Percentiles rank a stretch among this genome's conserved stretches.
phyloP scores from a whole-genome alignment of 2,113 vertebrate species.

The Labeo rohita region DNA sequence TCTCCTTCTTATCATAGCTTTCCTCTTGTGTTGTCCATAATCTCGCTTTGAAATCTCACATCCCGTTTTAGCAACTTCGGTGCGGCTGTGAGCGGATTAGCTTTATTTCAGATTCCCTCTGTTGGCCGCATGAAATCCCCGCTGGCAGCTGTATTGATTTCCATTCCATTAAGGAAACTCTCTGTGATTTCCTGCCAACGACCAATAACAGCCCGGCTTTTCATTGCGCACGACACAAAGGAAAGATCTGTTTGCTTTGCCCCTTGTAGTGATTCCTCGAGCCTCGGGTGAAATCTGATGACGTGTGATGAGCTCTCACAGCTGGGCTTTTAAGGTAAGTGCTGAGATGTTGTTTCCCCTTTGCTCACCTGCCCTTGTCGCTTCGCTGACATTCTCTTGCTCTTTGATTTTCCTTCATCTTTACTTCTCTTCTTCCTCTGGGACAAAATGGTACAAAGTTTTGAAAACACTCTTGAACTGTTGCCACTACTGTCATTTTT shows the following conservation, averaged over 20 bases:
- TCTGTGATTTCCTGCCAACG: constrained; percentile 31
- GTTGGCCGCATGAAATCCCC: constrained; percentile 13
- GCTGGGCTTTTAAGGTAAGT: constrained; percentile 11
- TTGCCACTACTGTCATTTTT: not conserved
- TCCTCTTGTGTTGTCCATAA: constrained; percentile 35
- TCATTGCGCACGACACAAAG: constrained; percentile 4
- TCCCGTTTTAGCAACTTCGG: constrained; percentile 48
- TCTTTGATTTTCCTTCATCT: constrained; percentile 2
- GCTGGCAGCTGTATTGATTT: constrained; percentile 56
- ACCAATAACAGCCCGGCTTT: constrained; percentile 32
- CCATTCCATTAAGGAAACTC: constrained; percentile 46
- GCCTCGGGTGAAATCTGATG: not conserved
- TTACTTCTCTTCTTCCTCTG: not conserved
- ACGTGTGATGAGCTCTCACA: not conserved
- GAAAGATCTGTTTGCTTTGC: constrained; percentile 7
- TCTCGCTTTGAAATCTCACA: constrained; percentile 45
- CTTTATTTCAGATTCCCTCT: constrained; percentile 40
- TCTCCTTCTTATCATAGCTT: constrained; percentile 39
- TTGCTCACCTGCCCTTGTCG: not conserved
- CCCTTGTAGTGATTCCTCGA: constrained; percentile 4
- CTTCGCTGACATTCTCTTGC: not conserved
- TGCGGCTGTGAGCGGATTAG: constrained; percentile 44
- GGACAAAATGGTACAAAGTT: not conserved
- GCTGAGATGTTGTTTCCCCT: not conserved
- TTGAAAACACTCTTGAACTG: not conserved